Evolutionary conservation across 35 echinoderm and acorn worm genomes (phyloP), one percentile per base, ranked within the genome.

Genomic region (Amphiura filiformis): DNA sequence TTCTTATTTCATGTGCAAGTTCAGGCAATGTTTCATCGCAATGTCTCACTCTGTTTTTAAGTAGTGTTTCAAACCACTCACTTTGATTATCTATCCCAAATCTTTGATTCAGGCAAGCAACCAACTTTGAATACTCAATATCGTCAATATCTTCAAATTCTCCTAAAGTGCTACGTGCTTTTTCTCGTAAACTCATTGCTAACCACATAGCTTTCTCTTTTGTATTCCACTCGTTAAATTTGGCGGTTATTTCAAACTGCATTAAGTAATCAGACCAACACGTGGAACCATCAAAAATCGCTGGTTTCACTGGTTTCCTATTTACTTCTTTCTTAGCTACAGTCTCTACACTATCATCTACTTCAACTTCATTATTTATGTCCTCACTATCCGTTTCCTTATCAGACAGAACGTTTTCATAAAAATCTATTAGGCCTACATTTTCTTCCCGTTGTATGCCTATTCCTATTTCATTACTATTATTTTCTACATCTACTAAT

Each of bases 181-280:
- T 32, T 20, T 86, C 91, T 77, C 80, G 42, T 35, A 93, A 35
- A 40, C 86, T 93, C 35, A 80, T 78, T 3, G 91, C 91, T 47
- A 92, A 34, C 20, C 49, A 85, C 49, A 93, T 32, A 1, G 86
- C 85, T 70, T 88, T 84, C 32, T 31, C 35, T 37, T 52, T 13
- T 5, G 41, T 57, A 78, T 44, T 30, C 91, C 91, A 93, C 15
- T 75, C 40, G 82, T 93, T 87, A 30, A 93, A 35, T 57, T 93
- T 52, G 41, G 91, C 36, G 13, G 88, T 35, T 31, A 88, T 34
- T 39, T 88, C 79, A 64, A 93, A 93, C 39, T 93, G 91, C 1
- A 82, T 79, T 22, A 49, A 26, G 39, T 93, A 93, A 26, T 87
- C 91, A 15, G 80, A 40, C 91, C 91, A 93, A 7, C 52, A 28